Evolutionary conservation across 2,888 invertebrate genomes (phyloP), one percentile per base, ranked within the genome.

Genomic region (Camptogramma bilineatum): DNA sequence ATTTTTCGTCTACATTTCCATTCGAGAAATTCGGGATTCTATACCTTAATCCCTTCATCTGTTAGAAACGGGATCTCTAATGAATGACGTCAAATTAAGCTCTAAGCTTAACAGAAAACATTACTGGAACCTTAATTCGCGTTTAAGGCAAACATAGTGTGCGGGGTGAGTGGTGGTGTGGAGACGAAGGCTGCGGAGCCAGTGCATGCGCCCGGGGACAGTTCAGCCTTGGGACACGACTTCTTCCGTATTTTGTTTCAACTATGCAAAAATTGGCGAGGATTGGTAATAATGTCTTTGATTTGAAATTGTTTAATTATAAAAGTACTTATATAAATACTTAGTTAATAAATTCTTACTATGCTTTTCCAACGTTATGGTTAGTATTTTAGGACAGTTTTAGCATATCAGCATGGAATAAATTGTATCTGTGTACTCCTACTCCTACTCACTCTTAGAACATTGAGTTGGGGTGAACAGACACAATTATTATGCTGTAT

Each of bases 101-200:
- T 86, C 81, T 86, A 85, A 89, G 87, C 88, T 87, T 85, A 87
- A 86, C 86, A 86, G 90, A 90, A 90, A 91, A 91, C 90, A 90
- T 91, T 90, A 87, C 86, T 86, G 87, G 87, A 86, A 87, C 86
- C 89, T 91, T 92, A 91, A 91, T 91, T 92, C 86, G 90, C 90
- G 91, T 91, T 92, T 91, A 91, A 91, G 88, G 89, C 91, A 90
- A 92, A 90, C 89, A 91, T 89, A 89, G 91, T 89, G 86, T 84
- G 89, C 90, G 88, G 91, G 91, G 91, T 88, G 90, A 86, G 88
- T 88, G 89, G 90, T 85, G 88, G 89, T 83, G 87, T 85, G 90
- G 91, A 91, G 88, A 86, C 87, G 89, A 84, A 86, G 91, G 86
- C 86, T 86, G 85, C 86, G 87, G 87, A 88, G 83, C 75, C 81